These are phyloP conservation scores for Sarcoramphus papa DNA, from an alignment of 2,797 vertebrate genomes.

Conservation along the genomic window DNA sequence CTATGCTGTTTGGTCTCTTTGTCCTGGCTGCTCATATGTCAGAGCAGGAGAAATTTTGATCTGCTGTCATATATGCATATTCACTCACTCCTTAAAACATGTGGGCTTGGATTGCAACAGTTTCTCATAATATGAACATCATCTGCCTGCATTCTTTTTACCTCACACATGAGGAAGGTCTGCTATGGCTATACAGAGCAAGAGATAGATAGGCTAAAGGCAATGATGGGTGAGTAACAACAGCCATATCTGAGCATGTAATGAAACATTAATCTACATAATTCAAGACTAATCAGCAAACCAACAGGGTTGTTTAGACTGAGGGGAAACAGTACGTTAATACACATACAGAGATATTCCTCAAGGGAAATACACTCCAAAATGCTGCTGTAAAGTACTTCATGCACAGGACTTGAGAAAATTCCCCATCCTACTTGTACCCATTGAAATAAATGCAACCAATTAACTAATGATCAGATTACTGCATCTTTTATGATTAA, in stretches of 20 bases:
- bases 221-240: background rate
- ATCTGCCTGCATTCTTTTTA: background rate
- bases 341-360: background rate
- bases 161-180: background rate
- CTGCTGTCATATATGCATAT: background rate
- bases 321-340: background rate
- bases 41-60: background rate
- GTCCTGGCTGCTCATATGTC: background rate
- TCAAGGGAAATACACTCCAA: background rate
- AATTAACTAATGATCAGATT: background rate
- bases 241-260: background rate
- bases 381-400: background rate
- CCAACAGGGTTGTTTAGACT: background rate
- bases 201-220: background rate
- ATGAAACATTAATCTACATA: background rate
- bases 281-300: background rate
- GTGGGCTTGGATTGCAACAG: background rate
- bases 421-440: background rate
- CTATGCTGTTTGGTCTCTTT: background rate
- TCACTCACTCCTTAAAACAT: background rate
- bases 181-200: background rate
- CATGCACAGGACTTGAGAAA: background rate
- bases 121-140: background rate
- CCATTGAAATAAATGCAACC: background rate
- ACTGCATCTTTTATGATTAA: background rate